Conservation (phyloP, 2,888 invertebrate genomes). For the Agonopterix heracliana region DNA sequence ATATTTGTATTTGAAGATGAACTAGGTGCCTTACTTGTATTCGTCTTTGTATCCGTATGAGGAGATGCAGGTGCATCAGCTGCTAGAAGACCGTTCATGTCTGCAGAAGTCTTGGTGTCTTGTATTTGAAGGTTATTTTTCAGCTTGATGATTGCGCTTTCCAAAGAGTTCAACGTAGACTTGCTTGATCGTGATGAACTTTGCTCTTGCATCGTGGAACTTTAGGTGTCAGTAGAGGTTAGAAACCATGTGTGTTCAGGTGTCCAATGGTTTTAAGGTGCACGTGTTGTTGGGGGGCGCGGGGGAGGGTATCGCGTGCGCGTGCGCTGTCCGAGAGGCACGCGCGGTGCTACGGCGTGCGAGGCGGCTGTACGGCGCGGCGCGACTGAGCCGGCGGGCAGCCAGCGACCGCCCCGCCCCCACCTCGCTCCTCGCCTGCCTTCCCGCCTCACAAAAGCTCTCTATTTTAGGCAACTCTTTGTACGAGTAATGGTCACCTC, state of each 20-base stretch:
- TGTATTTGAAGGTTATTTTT: slow-evolving; percentile 73
- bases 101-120: slow-evolving; percentile 54
- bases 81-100: slow-evolving; percentile 55
- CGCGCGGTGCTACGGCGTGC: slow-evolving; percentile 57
- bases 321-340: slow-evolving; percentile 45
- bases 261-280: slow-evolving; percentile 23
- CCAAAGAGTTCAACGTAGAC: slow-evolving; percentile 65
- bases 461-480: slow-evolving; percentile 77
- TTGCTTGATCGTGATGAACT: slow-evolving; percentile 65
- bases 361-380: slow-evolving; percentile 65
- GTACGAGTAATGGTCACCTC: slow-evolving; percentile 76
- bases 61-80: slow-evolving; percentile 50
- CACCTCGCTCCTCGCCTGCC: slow-evolving; percentile 51
- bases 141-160: slow-evolving; percentile 72
- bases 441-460: slow-evolving; percentile 74
- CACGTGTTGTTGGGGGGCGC: slow-evolving; percentile 56
- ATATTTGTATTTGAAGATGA: slow-evolving; percentile 53
- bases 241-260: slow-evolving; percentile 27
- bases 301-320: slow-evolving; percentile 58
- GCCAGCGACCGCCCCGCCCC: slow-evolving; percentile 68
- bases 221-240: slow-evolving; percentile 25
- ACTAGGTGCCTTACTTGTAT: slow-evolving; percentile 64
- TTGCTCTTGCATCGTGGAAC: slow-evolving; percentile 68
- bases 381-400: slow-evolving; percentile 71
- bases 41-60: slow-evolving; percentile 49